A percentile compares a stretch with the other conserved stretches of the same genome.
These are phyloP conservation scores for Chrysolina americana DNA, from an alignment of 2,888 invertebrate genomes.

Conservation along the genomic window DNA sequence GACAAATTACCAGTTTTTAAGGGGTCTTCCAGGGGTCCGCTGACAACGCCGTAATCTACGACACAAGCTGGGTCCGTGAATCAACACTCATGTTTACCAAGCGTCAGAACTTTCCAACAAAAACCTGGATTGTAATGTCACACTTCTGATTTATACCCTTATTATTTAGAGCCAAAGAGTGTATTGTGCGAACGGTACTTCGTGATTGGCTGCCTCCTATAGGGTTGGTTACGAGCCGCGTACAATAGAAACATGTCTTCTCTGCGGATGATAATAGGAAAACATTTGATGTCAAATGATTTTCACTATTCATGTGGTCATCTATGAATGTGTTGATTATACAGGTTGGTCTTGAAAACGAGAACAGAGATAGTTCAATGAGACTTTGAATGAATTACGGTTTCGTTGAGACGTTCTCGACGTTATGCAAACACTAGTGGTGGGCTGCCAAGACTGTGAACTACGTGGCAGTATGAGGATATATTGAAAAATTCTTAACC, in stretches of 20 bases:
- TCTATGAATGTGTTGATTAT: too few species aligned
- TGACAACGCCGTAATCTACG: conserved; percentile 56
- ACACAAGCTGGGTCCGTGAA: conserved; percentile 55
- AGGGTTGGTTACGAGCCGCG: conserved; percentile 18
- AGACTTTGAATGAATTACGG: too few species aligned
- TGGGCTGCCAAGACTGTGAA: too few species aligned
- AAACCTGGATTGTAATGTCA: conserved; percentile 53
- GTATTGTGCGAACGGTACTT: conserved; percentile 37
- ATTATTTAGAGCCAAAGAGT: conserved; percentile 53
- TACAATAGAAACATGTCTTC: not conserved
- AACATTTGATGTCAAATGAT: too few species aligned
- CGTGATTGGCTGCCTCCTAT: conserved; percentile 33
- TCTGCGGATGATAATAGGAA: too few species aligned
- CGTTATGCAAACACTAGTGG: too few species aligned
- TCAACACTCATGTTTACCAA: conserved; percentile 58
- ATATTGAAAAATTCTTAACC: too few species aligned
- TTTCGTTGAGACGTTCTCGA: too few species aligned
- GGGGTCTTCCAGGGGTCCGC: conserved; percentile 48
- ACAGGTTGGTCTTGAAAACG: too few species aligned
- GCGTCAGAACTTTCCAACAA: conserved; percentile 51
- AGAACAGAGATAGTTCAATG: too few species aligned
- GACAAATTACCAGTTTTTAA: conserved; percentile 62
- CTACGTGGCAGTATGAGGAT: too few species aligned
- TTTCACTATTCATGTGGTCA: too few species aligned
- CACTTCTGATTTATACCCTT: conserved; percentile 55